These are phyloP conservation scores for Malurus alboscapulatus DNA, from an alignment of 2,113 vertebrate genomes.

Conservation along the genomic window DNA sequence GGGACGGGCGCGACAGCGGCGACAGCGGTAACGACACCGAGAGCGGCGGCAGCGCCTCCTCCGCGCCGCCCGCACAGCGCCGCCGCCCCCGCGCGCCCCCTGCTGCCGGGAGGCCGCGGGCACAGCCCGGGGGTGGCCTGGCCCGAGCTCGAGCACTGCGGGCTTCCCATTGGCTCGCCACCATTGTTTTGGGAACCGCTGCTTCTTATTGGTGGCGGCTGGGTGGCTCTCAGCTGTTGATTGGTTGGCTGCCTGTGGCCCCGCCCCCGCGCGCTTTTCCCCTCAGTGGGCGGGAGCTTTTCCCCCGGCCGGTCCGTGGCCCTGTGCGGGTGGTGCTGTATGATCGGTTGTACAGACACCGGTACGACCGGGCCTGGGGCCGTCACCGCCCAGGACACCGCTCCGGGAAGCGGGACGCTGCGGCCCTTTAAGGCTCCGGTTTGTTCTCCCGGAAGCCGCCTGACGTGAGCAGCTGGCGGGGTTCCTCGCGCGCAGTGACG, in stretches of 20 bases:
- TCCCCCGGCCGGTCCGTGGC: too few species aligned
- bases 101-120: slow-evolving; percentile 58
- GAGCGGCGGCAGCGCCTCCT: background rate
- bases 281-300: background rate
- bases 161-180: background rate
- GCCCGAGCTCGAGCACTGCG: fast-evolving
- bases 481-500: background rate
- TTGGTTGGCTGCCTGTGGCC: background rate
- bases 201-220: background rate
- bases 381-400: fast-evolving
- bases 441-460: background rate
- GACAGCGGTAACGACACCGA: background rate
- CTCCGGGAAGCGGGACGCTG: background rate
- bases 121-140: background rate
- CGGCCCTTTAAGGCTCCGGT: background rate
- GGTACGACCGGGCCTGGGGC: fast-evolving
- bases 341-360: fast-evolving
- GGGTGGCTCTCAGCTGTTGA: background rate
- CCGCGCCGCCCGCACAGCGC: background rate
- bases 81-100: slow-evolving; percentile 41
- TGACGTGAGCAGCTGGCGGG: background rate
- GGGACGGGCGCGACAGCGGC: background rate
- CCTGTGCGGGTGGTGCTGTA: fast-evolving
- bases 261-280: background rate
- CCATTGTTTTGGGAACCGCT: background rate